Evolutionary conservation across 2,888 invertebrate genomes (phyloP), one percentile per base, ranked within the genome.

Genomic region (Tetragonula carbonaria): DNA sequence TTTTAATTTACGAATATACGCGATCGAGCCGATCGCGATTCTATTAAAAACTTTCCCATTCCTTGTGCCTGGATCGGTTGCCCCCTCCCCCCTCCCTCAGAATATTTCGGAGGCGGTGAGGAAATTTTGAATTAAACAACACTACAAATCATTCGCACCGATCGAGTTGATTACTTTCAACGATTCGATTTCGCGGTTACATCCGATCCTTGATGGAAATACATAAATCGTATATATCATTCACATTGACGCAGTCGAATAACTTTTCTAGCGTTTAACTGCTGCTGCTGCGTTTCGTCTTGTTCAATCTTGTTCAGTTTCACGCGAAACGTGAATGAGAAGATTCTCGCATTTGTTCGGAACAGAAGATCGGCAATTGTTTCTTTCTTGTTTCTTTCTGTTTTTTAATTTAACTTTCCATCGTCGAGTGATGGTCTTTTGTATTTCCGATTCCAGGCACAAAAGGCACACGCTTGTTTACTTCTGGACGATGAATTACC

Each of bases 51-150:
- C 55, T 74, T 55, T 28, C 18, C 57, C 57, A 80, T 72, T 59
- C 80, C 59, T n/a, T 38, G 59, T 38, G 67, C 11, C n/a, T 66
- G 21, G 2, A 23, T 38, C n/a, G 23, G 21, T 38, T 51, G 21
- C 38, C 28, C 28, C 28, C 23, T 23, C 2, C 28, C 2, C 28
- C 28, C 28, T 28, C 28, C 45, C 45, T 38, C 16, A 53, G n/a
- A 53, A 50, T 66, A 65, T 53, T 66, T 53, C 33, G 33, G 4
- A 14, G 23, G 8, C 1, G 45, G 28, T 21, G 62, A 33, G 33
- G 18, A 16, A 38, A 74, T 80, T 74, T 81, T 68, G 55, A 73
- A 80, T 81, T 62, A 55, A 68, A 80, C 55, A 51, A 38, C 45
- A 8, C 45, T 28, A 50, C 57, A 59, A 28, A 71, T 51, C 23